phyloP scores from a whole-genome alignment of 2,797 vertebrate species.

The Cossypha polioptera region DNA sequence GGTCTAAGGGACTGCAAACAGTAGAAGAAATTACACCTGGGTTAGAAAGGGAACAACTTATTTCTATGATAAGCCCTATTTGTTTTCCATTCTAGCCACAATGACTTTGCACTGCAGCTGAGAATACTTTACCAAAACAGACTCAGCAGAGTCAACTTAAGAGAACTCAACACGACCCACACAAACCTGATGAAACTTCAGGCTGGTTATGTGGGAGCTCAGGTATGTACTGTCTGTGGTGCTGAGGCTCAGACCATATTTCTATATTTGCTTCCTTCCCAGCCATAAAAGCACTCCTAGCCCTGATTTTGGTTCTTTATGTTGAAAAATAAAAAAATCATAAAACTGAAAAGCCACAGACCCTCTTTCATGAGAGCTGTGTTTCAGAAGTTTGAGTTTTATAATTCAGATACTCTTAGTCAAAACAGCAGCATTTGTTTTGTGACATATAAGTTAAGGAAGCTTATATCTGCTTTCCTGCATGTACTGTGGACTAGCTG shows the following conservation, averaged over 20 bases:
- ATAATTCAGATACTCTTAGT: background rate
- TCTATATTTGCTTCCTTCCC: background rate
- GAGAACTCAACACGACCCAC: constrained; percentile 71
- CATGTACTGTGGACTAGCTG: background rate
- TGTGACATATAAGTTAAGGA: background rate
- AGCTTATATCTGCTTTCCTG: background rate
- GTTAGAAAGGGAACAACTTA: background rate
- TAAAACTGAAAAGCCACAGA: background rate
- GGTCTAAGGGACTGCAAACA: background rate
- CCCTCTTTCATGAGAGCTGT: background rate
- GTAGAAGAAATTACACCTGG: background rate
- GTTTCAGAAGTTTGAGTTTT: background rate
- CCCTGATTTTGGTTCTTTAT: background rate
- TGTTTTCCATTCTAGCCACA: constrained; percentile 81
- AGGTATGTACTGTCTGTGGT: constrained; percentile 75
- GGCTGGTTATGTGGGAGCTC: constrained; percentile 85
- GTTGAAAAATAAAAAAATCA: background rate
- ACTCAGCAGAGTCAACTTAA: constrained; percentile 77
- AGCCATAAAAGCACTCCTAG: background rate
- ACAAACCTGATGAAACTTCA: constrained; percentile 85
- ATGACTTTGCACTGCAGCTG: constrained; percentile 84
- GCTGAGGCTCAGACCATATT: background rate
- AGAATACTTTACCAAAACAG: constrained; percentile 78
- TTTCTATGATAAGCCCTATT: background rate
- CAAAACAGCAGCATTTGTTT: background rate